Evolutionary conservation across 92 coral and sea anemone genomes (phyloP), one percentile per base, ranked within the genome.

Genomic region (Porites cylindrica): DNA sequence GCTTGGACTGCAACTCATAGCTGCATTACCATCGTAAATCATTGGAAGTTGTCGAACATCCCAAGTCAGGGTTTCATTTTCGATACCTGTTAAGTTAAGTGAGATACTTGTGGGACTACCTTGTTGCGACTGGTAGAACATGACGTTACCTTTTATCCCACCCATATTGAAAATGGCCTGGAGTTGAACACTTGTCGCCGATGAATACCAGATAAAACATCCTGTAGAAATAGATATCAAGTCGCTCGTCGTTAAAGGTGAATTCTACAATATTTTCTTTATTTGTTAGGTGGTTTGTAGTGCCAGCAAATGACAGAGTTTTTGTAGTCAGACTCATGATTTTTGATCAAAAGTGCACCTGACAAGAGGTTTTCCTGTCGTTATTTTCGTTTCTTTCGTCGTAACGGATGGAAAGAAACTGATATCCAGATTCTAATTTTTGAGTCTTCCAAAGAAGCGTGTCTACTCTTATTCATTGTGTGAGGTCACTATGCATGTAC

Each of bases 91-190:
- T 10, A 97, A 90, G 85, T 91, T 53, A 17, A 94, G 87, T 24
- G 61, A 79, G 81, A 97, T 91, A 50, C 79, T 90, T 17, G 97
- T 93, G 21, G 91, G n/a, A 18, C 64, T 70, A n/a, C 77, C 75
- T 10, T 66, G 51, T 19, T 89, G 76, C 29, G 65, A 19, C 61
- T 90, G 90, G 16, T 90, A 76, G 86, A 97, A 95, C 0, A 66
- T 85, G 8, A 95, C 92, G 20, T 92, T 85, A 11, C 98, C 96
- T 24, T 85, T 93, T 43, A 97, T 89, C 78, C 93, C 96, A 72
- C 94, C 80, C 99, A 97, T 97, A 92, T 94, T 96, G 77, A 97
- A 91, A n/a, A 79, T 80, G 21, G 99, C 98, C 24, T 53, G 65
- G 38, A 76, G 76, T 67, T 85, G 82, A 38, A 53, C 63, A 66